Percentiles rank a stretch among this genome's conserved stretches.
Conservation (phyloP, 1,140 invertebrate species). For the Proctacanthus coquilletti region DNA sequence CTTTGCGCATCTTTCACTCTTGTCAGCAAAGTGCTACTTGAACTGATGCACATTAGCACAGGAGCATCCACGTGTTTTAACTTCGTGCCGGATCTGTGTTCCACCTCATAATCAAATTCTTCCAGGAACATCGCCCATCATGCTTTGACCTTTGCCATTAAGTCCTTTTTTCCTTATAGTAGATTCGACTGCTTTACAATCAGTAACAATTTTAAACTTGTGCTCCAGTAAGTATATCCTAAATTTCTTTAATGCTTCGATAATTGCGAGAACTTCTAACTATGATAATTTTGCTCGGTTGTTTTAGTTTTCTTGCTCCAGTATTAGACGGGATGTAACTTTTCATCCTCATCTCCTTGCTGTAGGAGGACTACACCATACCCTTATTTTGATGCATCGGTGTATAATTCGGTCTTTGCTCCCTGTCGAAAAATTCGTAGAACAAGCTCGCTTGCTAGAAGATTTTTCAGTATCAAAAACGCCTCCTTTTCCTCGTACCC, state of each 20-base stretch:
- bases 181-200: slow-evolving; percentile 19
- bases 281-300: slow-evolving; percentile 15
- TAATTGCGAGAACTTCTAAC: slow-evolving; percentile 14
- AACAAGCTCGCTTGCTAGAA: too few species aligned
- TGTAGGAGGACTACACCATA: background rate
- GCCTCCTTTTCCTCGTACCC: background rate
- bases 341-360: slow-evolving; percentile 6
- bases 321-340: slow-evolving; percentile 15
- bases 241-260: slow-evolving; percentile 13
- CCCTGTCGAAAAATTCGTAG: slow-evolving; percentile 16
- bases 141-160: slow-evolving; percentile 12
- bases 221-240: slow-evolving; percentile 7
- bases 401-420: slow-evolving; percentile 19
- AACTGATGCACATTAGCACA: slow-evolving; percentile 9
- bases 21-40: slow-evolving; percentile 5
- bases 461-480: slow-evolving; percentile 7
- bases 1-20: slow-evolving; percentile 4
- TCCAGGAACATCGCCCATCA: slow-evolving; percentile 14
- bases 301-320: slow-evolving; percentile 15
- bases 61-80: slow-evolving; percentile 16
- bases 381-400: slow-evolving; percentile 10
- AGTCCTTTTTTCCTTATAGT: slow-evolving; percentile 15
- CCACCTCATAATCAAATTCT: slow-evolving; percentile 12
- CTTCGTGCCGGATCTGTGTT: slow-evolving; percentile 11
- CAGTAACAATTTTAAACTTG: slow-evolving; percentile 7